Evolutionary conservation across 2,113 vertebrate species (phyloP).

Genomic region (Xiphophorus maculatus): DNA sequence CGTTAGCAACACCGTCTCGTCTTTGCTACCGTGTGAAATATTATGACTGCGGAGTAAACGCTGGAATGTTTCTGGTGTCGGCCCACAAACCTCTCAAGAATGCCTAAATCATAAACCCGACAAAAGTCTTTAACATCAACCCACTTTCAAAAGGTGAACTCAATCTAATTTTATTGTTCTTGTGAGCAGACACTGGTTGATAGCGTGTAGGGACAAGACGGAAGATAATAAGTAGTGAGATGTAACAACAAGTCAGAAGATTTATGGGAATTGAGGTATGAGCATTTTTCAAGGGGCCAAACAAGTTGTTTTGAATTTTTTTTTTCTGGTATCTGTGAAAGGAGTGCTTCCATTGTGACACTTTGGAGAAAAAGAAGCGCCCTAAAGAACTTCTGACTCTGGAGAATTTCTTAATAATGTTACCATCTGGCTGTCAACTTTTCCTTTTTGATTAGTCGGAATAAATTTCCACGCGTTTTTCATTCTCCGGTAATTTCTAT

Average conservation of each 20-base stretch:
- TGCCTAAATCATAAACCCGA: slow-evolving; percentile 46
- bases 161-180: slow-evolving; percentile 59
- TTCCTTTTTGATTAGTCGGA: background rate
- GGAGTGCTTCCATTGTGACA: background rate
- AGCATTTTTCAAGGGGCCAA: slow-evolving; percentile 10
- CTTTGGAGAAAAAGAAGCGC: background rate
- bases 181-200: slow-evolving; percentile 32
- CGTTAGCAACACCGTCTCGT: background rate
- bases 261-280: slow-evolving; percentile 29
- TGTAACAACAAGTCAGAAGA: slow-evolving; percentile 31
- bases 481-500: background rate
- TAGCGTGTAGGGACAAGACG: slow-evolving; percentile 50
- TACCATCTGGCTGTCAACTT: background rate
- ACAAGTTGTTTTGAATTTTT: slow-evolving; percentile 2
- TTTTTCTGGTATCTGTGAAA: slow-evolving; percentile 4
- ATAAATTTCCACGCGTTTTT: background rate
- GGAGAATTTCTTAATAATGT: background rate
- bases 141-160: slow-evolving; percentile 41
- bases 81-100: slow-evolving; percentile 37
- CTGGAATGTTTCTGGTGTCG: background rate
- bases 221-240: slow-evolving; percentile 44
- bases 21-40: background rate
- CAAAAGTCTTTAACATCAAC: slow-evolving; percentile 49
- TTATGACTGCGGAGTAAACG: background rate
- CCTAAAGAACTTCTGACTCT: background rate